Percentiles rank a stretch among this genome's conserved stretches.
Conservation (phyloP, 2,888 invertebrate species). For the Peribatodes rhomboidaria region DNA sequence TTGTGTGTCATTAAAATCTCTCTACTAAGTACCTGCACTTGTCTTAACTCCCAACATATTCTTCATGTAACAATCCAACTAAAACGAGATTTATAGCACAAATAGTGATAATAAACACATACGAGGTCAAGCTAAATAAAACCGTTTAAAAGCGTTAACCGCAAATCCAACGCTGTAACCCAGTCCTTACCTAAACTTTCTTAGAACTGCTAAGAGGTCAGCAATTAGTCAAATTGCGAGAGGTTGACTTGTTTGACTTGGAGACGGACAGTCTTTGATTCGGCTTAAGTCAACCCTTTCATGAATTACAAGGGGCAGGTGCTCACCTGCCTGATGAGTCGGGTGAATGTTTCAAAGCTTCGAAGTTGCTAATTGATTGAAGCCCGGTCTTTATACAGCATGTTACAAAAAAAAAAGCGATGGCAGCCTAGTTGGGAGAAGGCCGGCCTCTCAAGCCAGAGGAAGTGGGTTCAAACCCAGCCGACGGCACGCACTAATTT, state of each 20-base stretch:
- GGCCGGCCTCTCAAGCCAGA: no score
- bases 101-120: no score
- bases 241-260: constrained; percentile 51
- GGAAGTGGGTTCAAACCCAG: no score
- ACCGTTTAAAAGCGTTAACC: no score
- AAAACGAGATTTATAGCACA: no score
- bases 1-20: no score
- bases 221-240: constrained; percentile 69
- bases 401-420: not conserved
- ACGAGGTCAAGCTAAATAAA: no score
- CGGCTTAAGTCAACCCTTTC: constrained; percentile 7
- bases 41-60: no score
- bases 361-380: not conserved
- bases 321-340: not conserved
- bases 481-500: no score
- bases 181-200: constrained; percentile 51
- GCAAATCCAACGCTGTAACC: not conserved
- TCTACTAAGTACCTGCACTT: no score
- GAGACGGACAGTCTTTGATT: constrained; percentile 49
- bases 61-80: no score
- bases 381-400: not conserved
- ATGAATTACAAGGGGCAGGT: constrained; percentile 28
- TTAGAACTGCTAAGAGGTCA: constrained; percentile 57
- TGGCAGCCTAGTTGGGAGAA: no score
- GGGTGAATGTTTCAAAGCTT: not conserved